A percentile compares a stretch with the other conserved stretches of the same genome.
These are phyloP conservation scores for Parasteatoda tepidariorum DNA, from an alignment of 1,140 invertebrate species.

Conservation along the genomic window DNA sequence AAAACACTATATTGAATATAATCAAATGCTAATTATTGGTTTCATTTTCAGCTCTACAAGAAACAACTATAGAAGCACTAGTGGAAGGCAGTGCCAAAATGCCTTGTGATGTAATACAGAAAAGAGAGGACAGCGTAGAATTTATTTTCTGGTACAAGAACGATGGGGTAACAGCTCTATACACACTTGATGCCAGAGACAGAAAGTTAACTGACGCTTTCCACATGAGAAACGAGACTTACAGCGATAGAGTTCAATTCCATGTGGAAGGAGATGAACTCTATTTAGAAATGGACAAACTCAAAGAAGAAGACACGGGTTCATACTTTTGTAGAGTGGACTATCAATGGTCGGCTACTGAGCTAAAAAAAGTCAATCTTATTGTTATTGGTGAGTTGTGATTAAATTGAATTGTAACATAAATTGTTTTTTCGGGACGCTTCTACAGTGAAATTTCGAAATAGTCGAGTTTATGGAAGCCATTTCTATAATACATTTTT, in stretches of 20 bases:
- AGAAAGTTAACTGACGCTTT: constrained; percentile 21
- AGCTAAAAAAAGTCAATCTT: constrained; percentile 82
- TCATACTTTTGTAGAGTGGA: constrained; percentile 73
- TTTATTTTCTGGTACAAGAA: constrained; percentile 86
- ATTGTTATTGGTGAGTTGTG: constrained; percentile 81
- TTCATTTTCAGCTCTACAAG: constrained; percentile 30
- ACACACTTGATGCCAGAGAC: constrained; percentile 60
- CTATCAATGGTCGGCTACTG: constrained; percentile 82
- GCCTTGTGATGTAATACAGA: constrained; percentile 77
- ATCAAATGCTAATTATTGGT: no score
- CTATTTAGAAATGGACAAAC: constrained; percentile 15
- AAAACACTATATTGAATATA: no score
- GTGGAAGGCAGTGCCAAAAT: constrained; percentile 81
- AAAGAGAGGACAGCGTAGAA: constrained; percentile 78
- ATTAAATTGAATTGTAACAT: no score
- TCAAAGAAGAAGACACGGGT: constrained; percentile 59
- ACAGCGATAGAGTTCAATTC: constrained; percentile 22
- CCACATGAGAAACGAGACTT: constrained; percentile 59
- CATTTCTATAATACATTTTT: no score
- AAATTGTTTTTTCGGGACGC: no score
- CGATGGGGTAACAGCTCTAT: constrained; percentile 59
- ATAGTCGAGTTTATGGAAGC: no score
- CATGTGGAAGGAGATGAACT: neutral
- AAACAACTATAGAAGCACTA: constrained; percentile 71
- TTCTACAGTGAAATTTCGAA: no score